Conservation (phyloP, 2,888 invertebrate genomes). For the Dusona sp. region DNA sequence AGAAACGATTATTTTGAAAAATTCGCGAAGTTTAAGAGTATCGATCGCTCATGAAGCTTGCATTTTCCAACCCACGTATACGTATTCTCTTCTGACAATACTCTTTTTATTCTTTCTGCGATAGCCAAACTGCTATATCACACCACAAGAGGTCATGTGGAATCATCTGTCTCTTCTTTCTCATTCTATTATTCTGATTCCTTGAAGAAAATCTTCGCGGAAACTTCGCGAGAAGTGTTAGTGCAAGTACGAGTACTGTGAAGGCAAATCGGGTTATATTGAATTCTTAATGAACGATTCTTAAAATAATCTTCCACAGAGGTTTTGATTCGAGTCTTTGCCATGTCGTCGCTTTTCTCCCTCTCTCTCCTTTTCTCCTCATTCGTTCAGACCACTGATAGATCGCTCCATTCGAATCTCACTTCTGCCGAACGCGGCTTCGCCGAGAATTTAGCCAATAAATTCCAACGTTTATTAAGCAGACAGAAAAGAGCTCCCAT, state of each 20-base stretch:
- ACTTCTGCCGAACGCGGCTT: slow-evolving; percentile 57
- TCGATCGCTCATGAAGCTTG: not conserved
- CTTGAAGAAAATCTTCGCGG: slow-evolving; percentile 38
- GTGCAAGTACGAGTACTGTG: slow-evolving; percentile 60
- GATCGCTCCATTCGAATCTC: slow-evolving; percentile 41
- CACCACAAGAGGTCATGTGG: slow-evolving; percentile 1
- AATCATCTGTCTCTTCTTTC: not conserved
- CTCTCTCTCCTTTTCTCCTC: slow-evolving; percentile 12
- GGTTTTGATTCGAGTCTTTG: slow-evolving; percentile 49
- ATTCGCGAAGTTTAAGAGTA: not conserved
- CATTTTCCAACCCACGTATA: not conserved
- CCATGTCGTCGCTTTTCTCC: slow-evolving; percentile 22
- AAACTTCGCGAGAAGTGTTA: slow-evolving; percentile 41
- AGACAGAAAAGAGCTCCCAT: slow-evolving; percentile 66
- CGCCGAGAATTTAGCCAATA: slow-evolving; percentile 76
- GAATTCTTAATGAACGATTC: slow-evolving; percentile 80
- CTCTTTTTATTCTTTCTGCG: not conserved
- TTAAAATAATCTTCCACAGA: slow-evolving; percentile 76
- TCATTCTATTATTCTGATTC: not conserved
- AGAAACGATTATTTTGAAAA: not conserved
- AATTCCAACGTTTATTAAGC: slow-evolving; percentile 81
- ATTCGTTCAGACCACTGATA: slow-evolving; percentile 28
- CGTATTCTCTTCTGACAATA: not conserved
- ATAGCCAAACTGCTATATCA: not conserved
- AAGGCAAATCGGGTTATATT: slow-evolving; percentile 74